Evolutionary conservation across 2,888 invertebrate species (phyloP).

Genomic region (Ichneumoninae sp.): DNA sequence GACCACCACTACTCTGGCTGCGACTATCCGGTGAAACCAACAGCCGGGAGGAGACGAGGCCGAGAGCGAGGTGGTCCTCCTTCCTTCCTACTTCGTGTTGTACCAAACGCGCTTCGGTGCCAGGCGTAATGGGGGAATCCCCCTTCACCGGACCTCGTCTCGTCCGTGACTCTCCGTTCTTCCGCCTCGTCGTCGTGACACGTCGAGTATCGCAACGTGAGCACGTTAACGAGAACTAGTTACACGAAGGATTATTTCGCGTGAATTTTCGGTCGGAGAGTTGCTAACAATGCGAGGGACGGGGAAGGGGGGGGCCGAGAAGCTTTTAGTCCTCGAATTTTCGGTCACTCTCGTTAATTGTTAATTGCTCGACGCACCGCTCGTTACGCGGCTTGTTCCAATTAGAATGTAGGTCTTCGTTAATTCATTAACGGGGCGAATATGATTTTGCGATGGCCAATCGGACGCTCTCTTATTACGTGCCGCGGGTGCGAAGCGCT

Average conservation of each 20-base stretch:
- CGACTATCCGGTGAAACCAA: constrained; percentile 30
- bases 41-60: constrained; percentile 12
- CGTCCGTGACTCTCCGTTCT: constrained; percentile 42
- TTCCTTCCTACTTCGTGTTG: constrained; percentile 29
- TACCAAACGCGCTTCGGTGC: constrained; percentile 41
- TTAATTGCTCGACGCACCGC: constrained; percentile 5
- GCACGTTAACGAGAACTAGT: constrained; percentile 57
- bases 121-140: constrained; percentile 36
- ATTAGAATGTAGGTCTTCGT: constrained; percentile 13
- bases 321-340: constrained; percentile 9
- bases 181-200: constrained; percentile 49
- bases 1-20: constrained; percentile 38
- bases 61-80: constrained; percentile 34
- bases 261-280: constrained; percentile 26
- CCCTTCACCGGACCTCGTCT: constrained; percentile 41
- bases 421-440: neutral
- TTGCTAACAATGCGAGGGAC: constrained; percentile 17
- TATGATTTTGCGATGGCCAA: neutral
- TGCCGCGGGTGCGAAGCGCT: neutral
- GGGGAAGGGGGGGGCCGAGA: constrained; percentile 1
- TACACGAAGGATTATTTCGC: constrained; percentile 27
- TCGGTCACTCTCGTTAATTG: neutral
- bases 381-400: constrained; percentile 13
- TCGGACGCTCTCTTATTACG: neutral
- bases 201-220: constrained; percentile 24